These are phyloP conservation scores for Rachycentron canadum DNA, from an alignment of 2,797 vertebrate species.

Conservation along the genomic window DNA sequence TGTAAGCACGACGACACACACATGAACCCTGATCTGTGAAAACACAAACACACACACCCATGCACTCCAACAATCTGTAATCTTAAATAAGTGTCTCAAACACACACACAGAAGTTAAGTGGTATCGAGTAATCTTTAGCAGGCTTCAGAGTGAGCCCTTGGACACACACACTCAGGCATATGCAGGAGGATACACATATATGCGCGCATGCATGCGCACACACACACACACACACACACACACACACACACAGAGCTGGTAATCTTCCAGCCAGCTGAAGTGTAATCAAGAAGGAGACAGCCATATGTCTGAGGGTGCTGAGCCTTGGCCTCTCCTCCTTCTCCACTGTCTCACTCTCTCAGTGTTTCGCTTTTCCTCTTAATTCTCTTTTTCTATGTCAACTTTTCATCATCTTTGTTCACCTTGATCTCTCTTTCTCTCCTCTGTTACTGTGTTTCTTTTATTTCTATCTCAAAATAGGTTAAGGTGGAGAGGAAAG, in stretches of 20 bases:
- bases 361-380: not conserved
- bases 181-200: conserved; percentile 33
- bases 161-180: conserved; percentile 10
- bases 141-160: conserved; percentile 58
- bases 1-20: conserved; percentile 21
- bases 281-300: conserved; percentile 84
- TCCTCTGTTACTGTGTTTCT: not conserved
- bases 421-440: not conserved
- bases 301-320: conserved; percentile 84
- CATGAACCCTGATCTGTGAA: not conserved
- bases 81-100: conserved; percentile 58
- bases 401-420: not conserved
- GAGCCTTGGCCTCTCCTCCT: conserved; percentile 75
- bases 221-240: conserved; percentile 49
- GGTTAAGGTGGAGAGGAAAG: not conserved
- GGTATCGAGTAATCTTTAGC: conserved; percentile 69
- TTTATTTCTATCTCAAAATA: not conserved
- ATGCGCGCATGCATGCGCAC: not conserved
- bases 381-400: not conserved
- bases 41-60: conserved; percentile 16
- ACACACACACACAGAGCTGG: conserved; percentile 70
- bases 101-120: conserved; percentile 59
- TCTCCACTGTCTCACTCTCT: conserved; percentile 37
- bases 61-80: conserved; percentile 38
- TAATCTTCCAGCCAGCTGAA: conserved; percentile 85